phyloP scores from a whole-genome alignment of 1,140 invertebrate genomes.

The Bombus affinis region DNA sequence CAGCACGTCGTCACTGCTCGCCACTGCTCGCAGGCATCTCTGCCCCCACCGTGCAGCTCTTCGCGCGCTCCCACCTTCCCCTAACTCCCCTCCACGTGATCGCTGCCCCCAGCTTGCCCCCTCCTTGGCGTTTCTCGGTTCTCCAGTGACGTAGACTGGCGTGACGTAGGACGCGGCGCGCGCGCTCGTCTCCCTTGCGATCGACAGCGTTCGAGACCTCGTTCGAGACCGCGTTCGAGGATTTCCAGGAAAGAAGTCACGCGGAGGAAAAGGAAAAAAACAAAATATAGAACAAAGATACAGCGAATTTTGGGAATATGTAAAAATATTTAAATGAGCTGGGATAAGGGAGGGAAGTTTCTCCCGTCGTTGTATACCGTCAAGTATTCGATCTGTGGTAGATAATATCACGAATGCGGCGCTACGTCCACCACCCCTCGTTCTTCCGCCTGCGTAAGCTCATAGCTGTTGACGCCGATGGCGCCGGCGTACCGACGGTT shows the following conservation, averaged over 20 bases:
- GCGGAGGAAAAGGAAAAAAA: background rate
- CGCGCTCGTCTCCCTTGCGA: constrained; percentile 24
- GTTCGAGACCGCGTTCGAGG: background rate
- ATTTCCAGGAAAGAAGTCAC: too few species aligned
- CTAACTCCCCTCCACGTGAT: constrained; percentile 37
- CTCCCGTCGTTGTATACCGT: background rate
- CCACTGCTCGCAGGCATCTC: constrained; percentile 49
- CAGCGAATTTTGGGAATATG: background rate
- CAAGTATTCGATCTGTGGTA: background rate
- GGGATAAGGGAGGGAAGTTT: background rate
- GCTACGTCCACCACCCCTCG: background rate
- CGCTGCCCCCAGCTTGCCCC: constrained; percentile 19
- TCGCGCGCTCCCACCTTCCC: constrained; percentile 58
- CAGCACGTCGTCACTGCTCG: constrained; percentile 46
- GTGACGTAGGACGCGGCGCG: constrained; percentile 72
- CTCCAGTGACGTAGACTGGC: constrained; percentile 78
- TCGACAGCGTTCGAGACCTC: background rate
- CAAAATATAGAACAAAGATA: background rate
- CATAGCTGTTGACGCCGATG: constrained; percentile 16
- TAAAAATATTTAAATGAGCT: background rate
- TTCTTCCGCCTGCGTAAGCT: constrained; percentile 23
- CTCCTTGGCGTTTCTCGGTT: constrained; percentile 63
- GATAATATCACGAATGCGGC: background rate
- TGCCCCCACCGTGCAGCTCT: constrained; percentile 34
- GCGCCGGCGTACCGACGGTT: constrained; percentile 31